A percentile compares a stretch with the other conserved stretches of the same genome.
Conservation (phyloP, 1,140 invertebrate species). For the Zaprionus davidi region DNA sequence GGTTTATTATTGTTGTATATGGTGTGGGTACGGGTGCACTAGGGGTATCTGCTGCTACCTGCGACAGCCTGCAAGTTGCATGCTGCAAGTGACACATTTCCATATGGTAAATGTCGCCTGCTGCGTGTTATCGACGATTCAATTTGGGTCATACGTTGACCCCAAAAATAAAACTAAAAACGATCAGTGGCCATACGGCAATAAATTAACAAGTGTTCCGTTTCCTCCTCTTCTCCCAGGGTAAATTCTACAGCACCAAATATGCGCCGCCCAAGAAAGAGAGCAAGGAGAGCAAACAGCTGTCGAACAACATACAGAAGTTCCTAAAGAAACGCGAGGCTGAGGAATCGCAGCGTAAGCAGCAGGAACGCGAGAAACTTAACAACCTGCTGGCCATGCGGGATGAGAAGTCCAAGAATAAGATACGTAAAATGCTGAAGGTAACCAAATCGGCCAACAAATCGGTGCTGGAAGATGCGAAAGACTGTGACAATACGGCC, state of each 20-base stretch:
- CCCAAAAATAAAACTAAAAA: slow-evolving; percentile 1
- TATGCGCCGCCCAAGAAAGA: slow-evolving; percentile 93
- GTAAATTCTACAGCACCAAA: slow-evolving; percentile 89
- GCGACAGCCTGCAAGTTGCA: background rate
- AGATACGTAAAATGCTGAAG: slow-evolving; percentile 87
- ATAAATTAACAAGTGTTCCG: slow-evolving; percentile 20
- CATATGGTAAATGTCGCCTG: background rate
- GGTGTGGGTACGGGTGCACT: too few species aligned
- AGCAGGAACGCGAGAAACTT: slow-evolving; percentile 88
- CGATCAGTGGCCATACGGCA: background rate
- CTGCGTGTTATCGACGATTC: background rate
- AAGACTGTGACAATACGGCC: slow-evolving; percentile 85
- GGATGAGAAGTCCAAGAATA: slow-evolving; percentile 89
- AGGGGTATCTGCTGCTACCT: background rate
- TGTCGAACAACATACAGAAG: slow-evolving; percentile 92
- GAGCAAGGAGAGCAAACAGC: slow-evolving; percentile 86
- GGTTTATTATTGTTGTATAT: background rate
- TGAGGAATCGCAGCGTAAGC: slow-evolving; percentile 89
- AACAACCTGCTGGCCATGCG: slow-evolving; percentile 89
- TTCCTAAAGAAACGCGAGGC: slow-evolving; percentile 92
- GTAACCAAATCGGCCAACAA: slow-evolving; percentile 95
- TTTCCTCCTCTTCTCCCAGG: slow-evolving; percentile 47
- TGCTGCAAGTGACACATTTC: background rate
- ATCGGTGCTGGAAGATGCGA: slow-evolving; percentile 92
- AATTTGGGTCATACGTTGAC: slow-evolving; percentile 30